These are phyloP conservation scores for Lepidonotus clava DNA, from an alignment of 2,888 invertebrate genomes.

Conservation along the genomic window DNA sequence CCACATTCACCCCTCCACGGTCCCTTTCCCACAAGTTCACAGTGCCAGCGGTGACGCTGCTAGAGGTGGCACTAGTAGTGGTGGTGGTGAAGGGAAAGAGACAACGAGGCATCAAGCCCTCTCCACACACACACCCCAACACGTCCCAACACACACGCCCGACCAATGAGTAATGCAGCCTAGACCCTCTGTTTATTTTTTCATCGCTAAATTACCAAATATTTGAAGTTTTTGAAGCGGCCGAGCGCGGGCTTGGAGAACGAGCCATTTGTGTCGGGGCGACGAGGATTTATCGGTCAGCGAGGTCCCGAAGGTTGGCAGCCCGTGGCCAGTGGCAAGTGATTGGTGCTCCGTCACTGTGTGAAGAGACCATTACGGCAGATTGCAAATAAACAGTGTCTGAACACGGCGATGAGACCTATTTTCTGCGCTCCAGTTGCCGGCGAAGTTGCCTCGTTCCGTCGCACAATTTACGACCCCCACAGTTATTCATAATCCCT, in stretches of 20 bases:
- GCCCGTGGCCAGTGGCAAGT: constrained; percentile 29
- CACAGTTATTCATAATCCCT: constrained; percentile 24
- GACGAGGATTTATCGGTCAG: constrained; percentile 44
- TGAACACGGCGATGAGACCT: constrained; percentile 17
- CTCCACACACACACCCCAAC: not conserved
- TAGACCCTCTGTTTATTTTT: constrained; percentile 48
- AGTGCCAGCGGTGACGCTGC: too few species aligned
- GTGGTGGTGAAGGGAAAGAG: too few species aligned
- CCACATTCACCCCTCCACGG: not conserved
- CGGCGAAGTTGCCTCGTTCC: constrained; percentile 7
- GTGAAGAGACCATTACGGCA: constrained; percentile 55
- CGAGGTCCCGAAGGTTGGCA: constrained; percentile 25
- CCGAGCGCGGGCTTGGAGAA: constrained; percentile 5
- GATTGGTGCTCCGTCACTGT: constrained; percentile 43
- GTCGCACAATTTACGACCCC: not conserved
- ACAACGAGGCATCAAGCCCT: too few species aligned
- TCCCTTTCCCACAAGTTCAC: too few species aligned
- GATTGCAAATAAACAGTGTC: constrained; percentile 46
- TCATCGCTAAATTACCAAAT: constrained; percentile 53
- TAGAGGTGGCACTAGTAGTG: too few species aligned
- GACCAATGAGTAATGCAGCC: constrained; percentile 10
- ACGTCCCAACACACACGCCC: too few species aligned
- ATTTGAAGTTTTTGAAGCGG: constrained; percentile 45
- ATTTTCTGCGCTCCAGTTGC: constrained; percentile 28
- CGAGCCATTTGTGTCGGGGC: constrained; percentile 49